Evolutionary conservation across 2,113 vertebrate species (phyloP).

Genomic region (Sinosuthora webbiana): DNA sequence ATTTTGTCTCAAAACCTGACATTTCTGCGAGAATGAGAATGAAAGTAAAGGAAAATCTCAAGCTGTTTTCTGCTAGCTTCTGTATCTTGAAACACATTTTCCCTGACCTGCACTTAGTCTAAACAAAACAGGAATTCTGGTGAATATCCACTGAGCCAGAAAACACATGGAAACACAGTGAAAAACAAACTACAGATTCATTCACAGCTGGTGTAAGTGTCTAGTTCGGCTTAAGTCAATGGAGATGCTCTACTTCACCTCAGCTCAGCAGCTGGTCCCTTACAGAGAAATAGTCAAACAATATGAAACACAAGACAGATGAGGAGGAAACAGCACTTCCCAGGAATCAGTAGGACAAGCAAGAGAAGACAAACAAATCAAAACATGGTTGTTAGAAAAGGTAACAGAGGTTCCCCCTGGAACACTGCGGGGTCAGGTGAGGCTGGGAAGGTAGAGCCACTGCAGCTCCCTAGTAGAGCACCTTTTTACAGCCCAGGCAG

Average conservation of each 20-base stretch:
- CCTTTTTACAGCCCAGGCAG: background rate
- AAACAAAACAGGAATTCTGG: background rate
- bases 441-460: background rate
- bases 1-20: background rate
- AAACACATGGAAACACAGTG: background rate
- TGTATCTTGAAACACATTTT: background rate
- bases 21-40: background rate
- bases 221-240: background rate
- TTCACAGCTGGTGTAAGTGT: background rate
- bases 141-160: background rate
- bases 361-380: background rate
- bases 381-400: background rate
- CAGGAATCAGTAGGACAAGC: background rate
- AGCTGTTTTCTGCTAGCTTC: background rate
- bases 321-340: background rate
- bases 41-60: background rate
- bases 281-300: background rate
- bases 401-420: background rate
- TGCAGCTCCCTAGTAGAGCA: background rate
- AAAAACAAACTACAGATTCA: conserved; percentile 1
- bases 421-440: background rate
- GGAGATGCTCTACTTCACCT: background rate
- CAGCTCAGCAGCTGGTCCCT: background rate
- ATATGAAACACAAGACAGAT: background rate
- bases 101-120: background rate